Evolutionary conservation across 1,140 invertebrate genomes (phyloP).

Genomic region (Heliothis subflexa): DNA sequence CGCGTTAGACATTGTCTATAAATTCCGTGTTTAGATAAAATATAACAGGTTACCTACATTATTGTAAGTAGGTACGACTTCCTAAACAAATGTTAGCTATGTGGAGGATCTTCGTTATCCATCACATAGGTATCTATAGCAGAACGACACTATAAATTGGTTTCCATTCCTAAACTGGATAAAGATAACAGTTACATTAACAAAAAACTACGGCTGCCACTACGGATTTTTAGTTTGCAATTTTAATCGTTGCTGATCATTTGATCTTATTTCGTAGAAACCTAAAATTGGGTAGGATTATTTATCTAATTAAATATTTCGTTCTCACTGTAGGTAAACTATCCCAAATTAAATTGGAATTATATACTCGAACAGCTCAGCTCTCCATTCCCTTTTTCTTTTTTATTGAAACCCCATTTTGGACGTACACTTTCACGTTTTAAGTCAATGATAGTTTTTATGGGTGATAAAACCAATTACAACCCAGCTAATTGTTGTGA

Average conservation of each 20-base stretch:
- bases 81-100: conserved; percentile 11
- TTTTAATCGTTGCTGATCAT: no score
- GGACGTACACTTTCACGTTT: conserved; percentile 37
- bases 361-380: background rate
- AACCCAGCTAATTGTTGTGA: conserved; percentile 54
- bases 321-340: no score
- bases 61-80: conserved; percentile 16
- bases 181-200: no score
- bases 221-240: no score
- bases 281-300: no score
- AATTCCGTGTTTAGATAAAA: conserved; percentile 58
- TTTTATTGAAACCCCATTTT: conserved; percentile 7
- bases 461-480: conserved; percentile 53
- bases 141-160: no score
- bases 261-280: no score
- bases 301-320: no score
- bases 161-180: no score
- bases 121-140: background rate
- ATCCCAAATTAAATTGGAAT: no score
- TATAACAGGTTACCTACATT: conserved; percentile 38
- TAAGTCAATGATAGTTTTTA: conserved; percentile 40
- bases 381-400: conserved; percentile 5
- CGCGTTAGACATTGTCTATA: conserved; percentile 54
- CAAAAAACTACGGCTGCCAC: no score
- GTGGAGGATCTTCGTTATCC: background rate